phyloP scores from a whole-genome alignment of 2,797 vertebrate species.

The Enteromius radiatus region DNA sequence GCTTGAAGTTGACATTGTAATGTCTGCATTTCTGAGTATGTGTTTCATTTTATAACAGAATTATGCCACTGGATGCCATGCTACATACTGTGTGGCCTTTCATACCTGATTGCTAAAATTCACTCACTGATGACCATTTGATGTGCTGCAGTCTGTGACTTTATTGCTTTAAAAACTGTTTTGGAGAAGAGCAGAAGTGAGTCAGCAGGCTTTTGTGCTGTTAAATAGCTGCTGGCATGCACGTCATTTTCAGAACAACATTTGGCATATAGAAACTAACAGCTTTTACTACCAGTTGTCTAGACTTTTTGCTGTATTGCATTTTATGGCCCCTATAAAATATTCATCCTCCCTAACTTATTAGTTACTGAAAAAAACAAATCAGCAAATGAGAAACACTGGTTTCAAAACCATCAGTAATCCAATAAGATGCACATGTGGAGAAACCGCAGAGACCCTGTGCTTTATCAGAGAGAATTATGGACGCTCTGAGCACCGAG shows the following conservation, averaged over 20 bases:
- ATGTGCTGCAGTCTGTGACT: not conserved
- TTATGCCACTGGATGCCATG: not conserved
- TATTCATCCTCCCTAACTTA: constrained; percentile 57
- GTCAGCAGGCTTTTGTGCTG: constrained; percentile 65
- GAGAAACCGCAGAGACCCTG: constrained; percentile 66
- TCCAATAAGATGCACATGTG: constrained; percentile 71
- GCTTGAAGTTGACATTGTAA: not conserved
- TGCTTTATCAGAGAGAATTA: constrained; percentile 64
- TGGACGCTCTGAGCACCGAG: constrained; percentile 2
- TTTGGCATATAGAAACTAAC: constrained; percentile 71
- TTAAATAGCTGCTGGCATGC: constrained; percentile 69
- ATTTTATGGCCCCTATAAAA: constrained; percentile 74
- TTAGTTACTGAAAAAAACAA: constrained; percentile 66
- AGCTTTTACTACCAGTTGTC: constrained; percentile 70
- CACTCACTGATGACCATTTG: not conserved
- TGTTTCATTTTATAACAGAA: not conserved
- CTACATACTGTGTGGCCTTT: not conserved
- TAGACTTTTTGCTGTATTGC: constrained; percentile 68
- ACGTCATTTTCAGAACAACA: constrained; percentile 64
- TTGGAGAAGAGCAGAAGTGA: constrained; percentile 55
- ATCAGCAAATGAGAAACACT: constrained; percentile 71
- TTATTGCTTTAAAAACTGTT: constrained; percentile 15
- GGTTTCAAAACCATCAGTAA: constrained; percentile 59
- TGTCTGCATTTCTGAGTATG: not conserved
- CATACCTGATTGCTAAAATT: not conserved